Evolutionary conservation across 2,113 vertebrate genomes (phyloP).

Genomic region (Salvelinus fontinalis): DNA sequence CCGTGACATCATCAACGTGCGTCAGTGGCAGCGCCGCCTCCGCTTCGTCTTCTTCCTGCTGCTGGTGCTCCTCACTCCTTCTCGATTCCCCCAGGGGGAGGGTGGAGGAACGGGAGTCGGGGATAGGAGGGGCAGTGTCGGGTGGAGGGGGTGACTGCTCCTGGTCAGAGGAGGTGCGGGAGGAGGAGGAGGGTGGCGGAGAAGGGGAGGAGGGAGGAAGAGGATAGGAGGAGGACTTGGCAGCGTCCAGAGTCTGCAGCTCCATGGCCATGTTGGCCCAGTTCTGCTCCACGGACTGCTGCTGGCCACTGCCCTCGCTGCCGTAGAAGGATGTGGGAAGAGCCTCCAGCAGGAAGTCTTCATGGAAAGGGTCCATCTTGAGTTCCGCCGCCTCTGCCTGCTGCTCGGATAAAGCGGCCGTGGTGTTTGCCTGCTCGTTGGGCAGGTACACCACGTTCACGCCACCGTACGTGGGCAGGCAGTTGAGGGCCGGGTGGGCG

Average conservation of each 20-base stretch:
- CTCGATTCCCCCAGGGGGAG: conserved; percentile 44
- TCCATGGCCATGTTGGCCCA: conserved; percentile 77
- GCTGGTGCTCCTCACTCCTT: conserved; percentile 29
- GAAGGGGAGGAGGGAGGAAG: conserved; percentile 46
- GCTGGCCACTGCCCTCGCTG: conserved; percentile 57
- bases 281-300: conserved; percentile 74
- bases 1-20: conserved; percentile 46
- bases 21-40: conserved; percentile 26
- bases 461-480: conserved; percentile 70
- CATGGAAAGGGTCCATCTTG: conserved; percentile 53
- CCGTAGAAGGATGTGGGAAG: conserved; percentile 56
- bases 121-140: conserved; percentile 52
- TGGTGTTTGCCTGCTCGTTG: conserved; percentile 20
- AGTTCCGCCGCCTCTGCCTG: conserved; percentile 32
- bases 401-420: conserved; percentile 31
- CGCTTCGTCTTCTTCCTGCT: conserved; percentile 38
- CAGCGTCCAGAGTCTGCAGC: conserved; percentile 56
- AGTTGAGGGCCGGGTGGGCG: conserved; percentile 48
- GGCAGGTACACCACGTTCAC: conserved; percentile 50
- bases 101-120: conserved; percentile 52
- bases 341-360: conserved; percentile 51
- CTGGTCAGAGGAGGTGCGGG: conserved; percentile 31
- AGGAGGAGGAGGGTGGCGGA: conserved; percentile 45
- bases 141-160: conserved; percentile 38
- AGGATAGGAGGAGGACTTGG: conserved; percentile 57